These are phyloP conservation scores for Craseonycteris thonglongyai DNA, from an alignment of 2,113 vertebrate species.

Conservation along the genomic window DNA sequence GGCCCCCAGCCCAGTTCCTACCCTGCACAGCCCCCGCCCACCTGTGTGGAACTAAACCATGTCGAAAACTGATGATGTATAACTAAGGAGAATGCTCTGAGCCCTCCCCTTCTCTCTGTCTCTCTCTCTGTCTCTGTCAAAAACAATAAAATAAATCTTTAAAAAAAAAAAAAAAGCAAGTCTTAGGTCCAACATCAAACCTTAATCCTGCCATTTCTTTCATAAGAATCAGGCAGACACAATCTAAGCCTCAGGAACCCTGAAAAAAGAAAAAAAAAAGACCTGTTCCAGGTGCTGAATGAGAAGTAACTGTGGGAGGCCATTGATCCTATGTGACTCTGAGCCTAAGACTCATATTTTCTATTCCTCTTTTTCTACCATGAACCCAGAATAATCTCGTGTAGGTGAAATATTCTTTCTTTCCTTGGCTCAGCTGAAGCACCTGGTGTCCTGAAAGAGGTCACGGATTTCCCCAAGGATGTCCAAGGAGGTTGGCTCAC, in stretches of 20 bases:
- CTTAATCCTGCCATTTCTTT: not conserved
- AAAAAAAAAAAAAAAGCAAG: too few relatives aligned
- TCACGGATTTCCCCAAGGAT: conserved; percentile 28
- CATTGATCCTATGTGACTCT: not conserved
- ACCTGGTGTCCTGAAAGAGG: conserved; percentile 42
- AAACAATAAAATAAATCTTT: too few relatives aligned
- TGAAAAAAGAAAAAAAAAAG: not conserved
- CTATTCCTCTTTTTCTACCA: not conserved
- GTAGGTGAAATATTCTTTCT: conserved; percentile 10
- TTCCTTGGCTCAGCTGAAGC: conserved; percentile 21
- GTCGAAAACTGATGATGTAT: too few relatives aligned
- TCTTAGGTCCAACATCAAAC: not conserved
- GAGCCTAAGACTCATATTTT: not conserved
- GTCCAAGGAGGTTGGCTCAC: conserved; percentile 29
- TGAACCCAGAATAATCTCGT: not conserved
- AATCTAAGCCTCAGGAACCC: not conserved
- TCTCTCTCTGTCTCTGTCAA: too few relatives aligned
- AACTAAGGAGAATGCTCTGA: too few relatives aligned
- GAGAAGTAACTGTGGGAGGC: not conserved
- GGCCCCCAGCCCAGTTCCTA: too few relatives aligned
- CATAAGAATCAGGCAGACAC: not conserved
- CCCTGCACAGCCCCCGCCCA: too few relatives aligned
- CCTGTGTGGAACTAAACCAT: too few relatives aligned
- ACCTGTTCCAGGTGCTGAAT: not conserved
- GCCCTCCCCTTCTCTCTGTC: too few relatives aligned